A percentile compares a stretch with the other conserved stretches of the same genome.
phyloP scores from a whole-genome alignment of 2,113 vertebrate species.

The Coptodon bakossiorum region DNA sequence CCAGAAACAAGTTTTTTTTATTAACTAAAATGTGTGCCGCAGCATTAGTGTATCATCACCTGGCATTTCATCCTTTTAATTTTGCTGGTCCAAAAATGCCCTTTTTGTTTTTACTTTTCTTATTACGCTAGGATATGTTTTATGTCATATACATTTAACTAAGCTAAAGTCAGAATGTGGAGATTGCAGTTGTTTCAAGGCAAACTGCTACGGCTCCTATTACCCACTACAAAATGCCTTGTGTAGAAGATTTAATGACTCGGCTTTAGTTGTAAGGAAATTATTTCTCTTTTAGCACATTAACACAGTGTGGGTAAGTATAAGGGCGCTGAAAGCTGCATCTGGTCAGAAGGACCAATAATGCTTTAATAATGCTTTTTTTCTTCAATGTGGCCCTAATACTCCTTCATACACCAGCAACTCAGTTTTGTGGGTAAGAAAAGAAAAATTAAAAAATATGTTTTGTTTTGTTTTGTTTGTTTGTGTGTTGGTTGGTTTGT shows the following conservation, averaged over 20 bases:
- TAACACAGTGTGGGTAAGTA: not conserved
- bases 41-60: not conserved
- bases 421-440: not conserved
- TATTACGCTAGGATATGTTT: not conserved
- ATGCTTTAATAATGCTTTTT: not conserved
- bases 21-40: not conserved
- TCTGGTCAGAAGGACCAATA: not conserved
- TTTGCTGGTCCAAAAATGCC: not conserved
- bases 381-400: not conserved
- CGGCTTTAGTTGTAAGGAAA: not conserved
- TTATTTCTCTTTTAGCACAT: not conserved
- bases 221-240: not conserved
- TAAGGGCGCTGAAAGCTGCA: not conserved
- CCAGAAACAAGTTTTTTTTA: not conserved
- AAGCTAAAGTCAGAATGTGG: not conserved
- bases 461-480: not conserved
- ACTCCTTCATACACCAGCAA: not conserved
- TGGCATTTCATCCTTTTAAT: not conserved
- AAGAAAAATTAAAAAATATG: not conserved
- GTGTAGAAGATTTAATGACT: not conserved
- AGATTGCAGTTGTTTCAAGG: not conserved
- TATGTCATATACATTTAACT: not conserved
- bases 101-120: not conserved
- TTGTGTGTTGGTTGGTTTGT: not conserved
- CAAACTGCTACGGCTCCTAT: not conserved